Base-by-base conservation (phyloP, 1,140 invertebrate species). In the Drosophila navojoa region DNA sequence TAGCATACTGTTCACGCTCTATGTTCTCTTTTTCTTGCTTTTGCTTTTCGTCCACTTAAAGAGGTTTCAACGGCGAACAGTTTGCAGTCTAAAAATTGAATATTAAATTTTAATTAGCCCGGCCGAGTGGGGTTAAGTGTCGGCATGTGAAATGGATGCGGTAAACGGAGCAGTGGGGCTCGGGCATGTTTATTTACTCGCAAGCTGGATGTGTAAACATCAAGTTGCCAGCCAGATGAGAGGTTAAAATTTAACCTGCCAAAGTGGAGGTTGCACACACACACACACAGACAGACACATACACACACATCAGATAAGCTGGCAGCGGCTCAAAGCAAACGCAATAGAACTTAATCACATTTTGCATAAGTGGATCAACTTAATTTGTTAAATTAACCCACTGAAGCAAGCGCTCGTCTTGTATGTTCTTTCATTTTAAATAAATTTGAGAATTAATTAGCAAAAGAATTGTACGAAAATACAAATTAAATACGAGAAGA, bases 21-120 rank as follows among this genome's bases (percentile, higher is more conserved):
- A 3, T 45, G 15, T 44, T 44, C 6, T n/a, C 5, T 32, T 42
- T 76, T 42, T 76, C 57, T 42, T 22, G 58, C 32, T 71, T 54
- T 32, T 62, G 62, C 25, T 52, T 19, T 27, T 38, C 35, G 35
- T 40, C 40, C 35, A 35, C 42, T 70, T 68, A 60, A 69, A 67
- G 58, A 59, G 60, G 55, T 73, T 77, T 61, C 55, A 62, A 59
- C 54, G 40, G 19, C 49, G 42, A 47, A 55, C 72, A 80, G 67
- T 80, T 63, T 42, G 64, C 61, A 53, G 76, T 69, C 67, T 62
- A 73, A 86, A 86, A 76, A 87, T 87, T 64, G 77, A 71, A 86
- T 79, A 82, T 86, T 86, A 82, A 86, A 87, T 87, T 82, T 86
- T 87, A 86, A 86, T 86, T 87, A 87, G 79, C 63, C 44, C 15